A percentile compares a stretch with the other conserved stretches of the same genome.
These are phyloP conservation scores for Takifugu rubripes DNA, from an alignment of 2,797 vertebrate species.

Conservation along the genomic window DNA sequence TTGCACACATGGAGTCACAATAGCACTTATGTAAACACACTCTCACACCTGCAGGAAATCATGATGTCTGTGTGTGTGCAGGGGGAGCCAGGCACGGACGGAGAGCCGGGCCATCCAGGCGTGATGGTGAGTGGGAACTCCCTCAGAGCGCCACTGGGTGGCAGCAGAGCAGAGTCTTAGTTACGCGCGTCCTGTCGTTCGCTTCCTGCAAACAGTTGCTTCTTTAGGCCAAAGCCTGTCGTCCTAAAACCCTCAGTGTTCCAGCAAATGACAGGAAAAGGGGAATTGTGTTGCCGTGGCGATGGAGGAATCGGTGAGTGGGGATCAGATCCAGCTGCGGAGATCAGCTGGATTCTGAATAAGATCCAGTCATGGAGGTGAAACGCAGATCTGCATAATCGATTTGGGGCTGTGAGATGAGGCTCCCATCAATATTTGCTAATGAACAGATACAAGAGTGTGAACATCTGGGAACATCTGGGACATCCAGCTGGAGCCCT, in stretches of 20 bases:
- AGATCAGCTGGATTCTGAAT: not conserved
- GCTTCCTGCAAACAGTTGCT: too few relatives aligned
- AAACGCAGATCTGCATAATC: constrained; percentile 5
- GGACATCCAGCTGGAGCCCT: constrained; percentile 10
- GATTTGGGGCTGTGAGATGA: constrained; percentile 11
- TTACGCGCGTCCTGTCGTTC: too few relatives aligned
- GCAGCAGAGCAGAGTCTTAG: constrained; percentile 27
- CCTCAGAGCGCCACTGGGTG: constrained; percentile 44
- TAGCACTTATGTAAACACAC: constrained; percentile 32
- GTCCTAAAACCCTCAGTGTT: too few relatives aligned
- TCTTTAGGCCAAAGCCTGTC: too few relatives aligned
- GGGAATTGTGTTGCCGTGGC: too few relatives aligned
- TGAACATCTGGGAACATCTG: constrained; percentile 8
- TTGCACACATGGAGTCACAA: not conserved
- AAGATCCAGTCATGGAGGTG: constrained; percentile 5
- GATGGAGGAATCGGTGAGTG: too few relatives aligned
- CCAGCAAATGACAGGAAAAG: too few relatives aligned
- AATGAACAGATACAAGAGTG: constrained; percentile 9
- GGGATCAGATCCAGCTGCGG: too few relatives aligned
- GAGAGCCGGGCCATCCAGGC: constrained; percentile 67
- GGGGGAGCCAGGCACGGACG: constrained; percentile 72
- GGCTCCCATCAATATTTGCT: constrained; percentile 27
- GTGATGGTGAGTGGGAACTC: constrained; percentile 59
- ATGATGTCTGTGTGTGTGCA: constrained; percentile 49
- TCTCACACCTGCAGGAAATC: constrained; percentile 28